phyloP scores from a whole-genome alignment of 2,113 vertebrate species.

The Coryphaenoides rupestris region DNA sequence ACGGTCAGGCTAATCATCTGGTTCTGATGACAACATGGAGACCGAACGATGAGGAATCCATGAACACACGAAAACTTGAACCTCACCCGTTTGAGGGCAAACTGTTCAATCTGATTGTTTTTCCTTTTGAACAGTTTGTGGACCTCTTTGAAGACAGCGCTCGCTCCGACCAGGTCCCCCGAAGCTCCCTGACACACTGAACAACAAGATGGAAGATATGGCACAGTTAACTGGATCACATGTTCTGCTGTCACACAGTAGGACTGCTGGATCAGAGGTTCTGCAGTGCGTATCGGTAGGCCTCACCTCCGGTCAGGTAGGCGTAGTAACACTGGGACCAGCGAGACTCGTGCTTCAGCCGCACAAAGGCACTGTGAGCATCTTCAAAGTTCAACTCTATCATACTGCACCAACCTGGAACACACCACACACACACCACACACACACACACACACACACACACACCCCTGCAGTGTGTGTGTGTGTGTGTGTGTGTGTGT shows the following conservation, averaged over 20 bases:
- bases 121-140: slow-evolving; percentile 98
- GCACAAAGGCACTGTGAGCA: slow-evolving; percentile 86
- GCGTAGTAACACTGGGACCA: slow-evolving; percentile 99
- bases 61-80: neutral
- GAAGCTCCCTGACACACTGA: slow-evolving; percentile 92
- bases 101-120: slow-evolving; percentile 98
- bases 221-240: too few species aligned
- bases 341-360: slow-evolving; percentile 94
- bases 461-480: too few species aligned
- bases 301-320: slow-evolving; percentile 90
- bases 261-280: too few species aligned
- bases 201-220: neutral
- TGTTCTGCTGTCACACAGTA: too few species aligned
- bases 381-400: slow-evolving; percentile 98
- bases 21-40: neutral
- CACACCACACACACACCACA: too few species aligned
- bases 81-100: slow-evolving; percentile 92
- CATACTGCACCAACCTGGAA: slow-evolving; percentile 97
- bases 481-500: too few species aligned
- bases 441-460: neutral
- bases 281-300: neutral
- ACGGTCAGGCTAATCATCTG: neutral
- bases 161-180: slow-evolving; percentile 85
- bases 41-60: neutral
- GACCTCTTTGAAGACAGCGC: slow-evolving; percentile 88